A percentile compares a stretch with the other conserved stretches of the same genome.
phyloP scores from a whole-genome alignment of 2,888 invertebrate genomes.

The Epinotia bilunana region DNA sequence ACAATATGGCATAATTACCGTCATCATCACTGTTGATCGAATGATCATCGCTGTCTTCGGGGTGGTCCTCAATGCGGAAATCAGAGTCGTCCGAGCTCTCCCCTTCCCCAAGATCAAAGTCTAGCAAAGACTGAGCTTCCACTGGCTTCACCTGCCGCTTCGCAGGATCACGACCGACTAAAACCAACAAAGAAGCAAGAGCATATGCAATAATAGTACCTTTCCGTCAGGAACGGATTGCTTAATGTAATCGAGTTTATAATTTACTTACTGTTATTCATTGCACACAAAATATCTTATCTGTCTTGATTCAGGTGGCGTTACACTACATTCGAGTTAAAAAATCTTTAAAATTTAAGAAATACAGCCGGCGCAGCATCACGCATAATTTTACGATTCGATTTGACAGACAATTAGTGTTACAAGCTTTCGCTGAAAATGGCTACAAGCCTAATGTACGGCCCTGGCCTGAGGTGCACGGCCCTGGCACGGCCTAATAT shows the following conservation, averaged over 20 bases:
- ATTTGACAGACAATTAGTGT: conserved; percentile 24
- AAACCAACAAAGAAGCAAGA: conserved; percentile 43
- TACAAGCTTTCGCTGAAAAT: neutral
- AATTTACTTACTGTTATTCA: conserved; percentile 39
- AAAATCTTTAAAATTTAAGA: conserved; percentile 34
- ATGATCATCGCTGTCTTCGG: conserved; percentile 90
- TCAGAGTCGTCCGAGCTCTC: conserved; percentile 98
- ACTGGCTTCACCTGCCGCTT: conserved; percentile 93
- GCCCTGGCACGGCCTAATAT: no score
- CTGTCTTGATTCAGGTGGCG: conserved; percentile 1
- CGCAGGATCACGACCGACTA: conserved; percentile 87
- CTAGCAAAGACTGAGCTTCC: conserved; percentile 89
- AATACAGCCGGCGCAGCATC: conserved; percentile 26
- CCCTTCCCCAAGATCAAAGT: conserved; percentile 94
- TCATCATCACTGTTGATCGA: conserved; percentile 88
- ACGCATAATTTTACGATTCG: conserved; percentile 26
- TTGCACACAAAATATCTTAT: conserved; percentile 10
- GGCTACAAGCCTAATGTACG: no score
- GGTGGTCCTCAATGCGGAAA: conserved; percentile 95
- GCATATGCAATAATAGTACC: neutral
- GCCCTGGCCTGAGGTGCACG: no score
- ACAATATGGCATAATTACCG: conserved; percentile 78
- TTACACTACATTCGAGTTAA: conserved; percentile 22
- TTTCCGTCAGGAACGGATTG: neutral
- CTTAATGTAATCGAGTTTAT: neutral